Conservation (phyloP, 2,113 vertebrate genomes). For the Hippocampus abdominalis region DNA sequence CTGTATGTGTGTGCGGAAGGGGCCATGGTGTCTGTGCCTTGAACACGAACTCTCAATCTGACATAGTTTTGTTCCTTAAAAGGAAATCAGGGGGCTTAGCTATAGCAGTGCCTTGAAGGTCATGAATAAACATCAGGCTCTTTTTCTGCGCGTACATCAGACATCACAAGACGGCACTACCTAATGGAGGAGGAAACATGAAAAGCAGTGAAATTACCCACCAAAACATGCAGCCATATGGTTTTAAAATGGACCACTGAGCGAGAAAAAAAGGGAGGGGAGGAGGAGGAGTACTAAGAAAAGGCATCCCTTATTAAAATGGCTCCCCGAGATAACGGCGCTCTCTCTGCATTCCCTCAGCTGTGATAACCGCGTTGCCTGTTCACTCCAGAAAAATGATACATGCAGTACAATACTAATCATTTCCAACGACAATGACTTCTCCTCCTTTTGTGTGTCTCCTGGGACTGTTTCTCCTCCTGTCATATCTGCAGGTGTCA, state of each 20-base stretch:
- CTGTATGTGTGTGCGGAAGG: conserved; percentile 19
- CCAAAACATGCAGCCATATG: conserved; percentile 57
- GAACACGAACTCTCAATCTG: conserved; percentile 73
- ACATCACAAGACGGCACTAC: conserved; percentile 74
- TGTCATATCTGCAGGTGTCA: conserved; percentile 40
- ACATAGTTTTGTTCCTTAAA: conserved; percentile 76
- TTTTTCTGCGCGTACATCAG: conserved; percentile 73
- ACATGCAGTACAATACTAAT: conserved; percentile 45
- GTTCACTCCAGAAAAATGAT: conserved; percentile 24
- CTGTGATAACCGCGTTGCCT: conserved; percentile 4
- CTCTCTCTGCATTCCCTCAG: conserved; percentile 28
- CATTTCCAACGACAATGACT: conserved; percentile 27
- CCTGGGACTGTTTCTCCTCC: conserved; percentile 16
- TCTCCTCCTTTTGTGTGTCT: conserved; percentile 25
- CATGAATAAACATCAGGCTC: conserved; percentile 78
- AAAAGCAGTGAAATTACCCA: conserved; percentile 72
- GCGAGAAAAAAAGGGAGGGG: conserved; percentile 33
- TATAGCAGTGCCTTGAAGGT: conserved; percentile 69
- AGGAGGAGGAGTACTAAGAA: conserved; percentile 39
- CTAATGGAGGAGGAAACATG: conserved; percentile 76
- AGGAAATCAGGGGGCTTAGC: conserved; percentile 74
- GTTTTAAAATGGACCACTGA: conserved; percentile 66
- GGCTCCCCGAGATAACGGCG: conserved; percentile 54
- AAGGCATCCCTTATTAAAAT: conserved; percentile 61
- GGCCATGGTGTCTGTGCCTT: conserved; percentile 62